Base-by-base conservation (phyloP, 2,797 vertebrate genomes). In the Xenentodon cancila region DNA sequence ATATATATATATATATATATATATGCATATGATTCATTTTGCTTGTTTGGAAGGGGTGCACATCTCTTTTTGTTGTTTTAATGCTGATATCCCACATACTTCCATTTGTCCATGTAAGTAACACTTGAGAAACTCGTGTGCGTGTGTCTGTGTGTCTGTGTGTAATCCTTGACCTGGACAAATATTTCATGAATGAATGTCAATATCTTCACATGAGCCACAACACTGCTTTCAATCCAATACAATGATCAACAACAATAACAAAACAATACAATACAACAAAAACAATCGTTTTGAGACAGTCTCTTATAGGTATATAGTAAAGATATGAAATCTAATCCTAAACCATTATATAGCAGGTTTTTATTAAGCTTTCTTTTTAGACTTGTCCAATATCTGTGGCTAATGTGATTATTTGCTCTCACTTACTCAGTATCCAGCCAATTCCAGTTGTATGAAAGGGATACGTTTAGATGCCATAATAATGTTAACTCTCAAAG, bases 321-420 rank as follows among this genome's bases (percentile, higher is more conserved):
- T 1, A 43, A 5, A 42, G 47, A 71, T 21, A 54, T 79, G 73
- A 80, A 75, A 86, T 58, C 4, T 0, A 53, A 75, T 25, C 48
- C 18, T 42, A 15, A 9, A 58, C 19, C 17, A 8, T 54, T 15
- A 20, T 68, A 44, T 57, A 30, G 27, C 47, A 20, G 2, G 11
- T 43, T 75, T 37, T 82, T 68, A 84, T 73, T 77, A 59, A 67
- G 45, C 48, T 46, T 15, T 49, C 49, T 17, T 17, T 43, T 60
- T 64, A 30, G 75, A 50, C 21, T 19, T 50, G 51, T 73, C 53
- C 63, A 7, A 68, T 59, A 30, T n/a, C 7, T 50, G 49, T 32
- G 47, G 50, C 44, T 88, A 78, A 86, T 78, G 40, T 37, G 56
- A 85, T 87, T 79, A 64, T 48, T 48, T 48, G 50, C 37, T 54